Evolutionary conservation across 2,797 vertebrate genomes (phyloP).

Genomic region (Gila robusta): DNA sequence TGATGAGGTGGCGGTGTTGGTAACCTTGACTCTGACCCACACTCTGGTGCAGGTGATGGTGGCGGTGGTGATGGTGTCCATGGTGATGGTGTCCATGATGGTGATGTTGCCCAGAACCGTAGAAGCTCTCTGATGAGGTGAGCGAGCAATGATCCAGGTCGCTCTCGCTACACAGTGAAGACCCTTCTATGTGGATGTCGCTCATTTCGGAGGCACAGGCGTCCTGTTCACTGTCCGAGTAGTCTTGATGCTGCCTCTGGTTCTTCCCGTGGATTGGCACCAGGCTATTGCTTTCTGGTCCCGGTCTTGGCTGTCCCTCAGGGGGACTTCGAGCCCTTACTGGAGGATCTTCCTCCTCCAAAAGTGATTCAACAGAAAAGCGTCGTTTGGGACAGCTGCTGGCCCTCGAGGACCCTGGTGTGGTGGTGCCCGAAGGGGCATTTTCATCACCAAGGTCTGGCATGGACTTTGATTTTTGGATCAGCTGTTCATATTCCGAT

Average conservation of each 20-base stretch:
- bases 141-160: conserved; percentile 97
- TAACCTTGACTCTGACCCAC: conserved; percentile 85
- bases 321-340: conserved; percentile 78
- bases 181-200: conserved; percentile 94
- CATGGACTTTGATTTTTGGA: conserved; percentile 99
- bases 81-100: conserved; percentile 85
- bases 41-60: conserved; percentile 88
- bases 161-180: conserved; percentile 98
- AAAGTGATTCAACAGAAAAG: conserved; percentile 94
- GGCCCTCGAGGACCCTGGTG: conserved; percentile 85
- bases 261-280: conserved; percentile 61
- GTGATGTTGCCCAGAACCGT: conserved; percentile 78
- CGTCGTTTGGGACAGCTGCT: conserved; percentile 87
- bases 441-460: conserved; percentile 91
- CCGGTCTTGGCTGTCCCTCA: conserved; percentile 83
- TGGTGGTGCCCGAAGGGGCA: conserved; percentile 84
- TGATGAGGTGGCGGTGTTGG: conserved; percentile 92
- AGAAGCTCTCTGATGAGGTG: conserved; percentile 96
- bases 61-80: conserved; percentile 85
- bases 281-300: conserved; percentile 79
- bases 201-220: conserved; percentile 93
- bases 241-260: conserved; percentile 76
- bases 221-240: conserved; percentile 94
- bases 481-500: conserved; percentile 92
- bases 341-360: conserved; percentile 86